A percentile compares a stretch with the other conserved stretches of the same genome.
phyloP scores from a whole-genome alignment of 2,113 vertebrate genomes.

The Stigmatopora argus region DNA sequence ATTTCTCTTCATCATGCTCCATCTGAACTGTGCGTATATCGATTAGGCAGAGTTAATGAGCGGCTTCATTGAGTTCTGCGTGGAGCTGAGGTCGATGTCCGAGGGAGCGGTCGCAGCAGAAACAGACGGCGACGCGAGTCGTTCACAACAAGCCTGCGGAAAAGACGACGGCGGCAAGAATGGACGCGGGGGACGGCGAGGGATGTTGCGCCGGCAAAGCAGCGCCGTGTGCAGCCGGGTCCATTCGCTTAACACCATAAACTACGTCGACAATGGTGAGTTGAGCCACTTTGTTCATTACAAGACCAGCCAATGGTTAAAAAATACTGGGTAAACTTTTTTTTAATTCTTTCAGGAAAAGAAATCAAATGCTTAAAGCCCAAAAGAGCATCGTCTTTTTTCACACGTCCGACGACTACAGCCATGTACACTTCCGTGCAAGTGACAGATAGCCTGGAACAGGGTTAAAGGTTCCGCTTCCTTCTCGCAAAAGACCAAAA shows the following conservation, averaged over 20 bases:
- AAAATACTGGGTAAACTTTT: not conserved
- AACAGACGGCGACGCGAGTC: constrained; percentile 19
- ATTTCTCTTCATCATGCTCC: not conserved
- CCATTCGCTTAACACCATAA: constrained; percentile 82
- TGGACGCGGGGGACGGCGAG: constrained; percentile 57
- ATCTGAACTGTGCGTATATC: not conserved
- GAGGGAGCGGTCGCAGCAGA: constrained; percentile 47
- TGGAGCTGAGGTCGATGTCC: constrained; percentile 74
- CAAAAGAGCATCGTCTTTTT: constrained; percentile 84
- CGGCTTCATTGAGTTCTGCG: constrained; percentile 86
- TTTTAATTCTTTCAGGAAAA: constrained; percentile 66
- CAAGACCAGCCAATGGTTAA: not conserved
- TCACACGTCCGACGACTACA: constrained; percentile 72
- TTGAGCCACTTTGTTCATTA: not conserved
- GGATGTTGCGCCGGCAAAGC: constrained; percentile 76
- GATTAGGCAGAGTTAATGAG: constrained; percentile 86
- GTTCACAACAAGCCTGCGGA: constrained; percentile 35
- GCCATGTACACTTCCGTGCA: constrained; percentile 77
- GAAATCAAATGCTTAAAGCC: constrained; percentile 86
- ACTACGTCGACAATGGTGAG: constrained; percentile 87
- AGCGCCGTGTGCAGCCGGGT: constrained; percentile 83
- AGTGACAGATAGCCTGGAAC: constrained; percentile 74
- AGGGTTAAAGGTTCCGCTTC: constrained; percentile 65
- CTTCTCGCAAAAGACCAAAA: constrained; percentile 63
- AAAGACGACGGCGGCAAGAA: constrained; percentile 39